phyloP scores from a whole-genome alignment of 2,797 vertebrate genomes.

The Psittacula derbiana region DNA sequence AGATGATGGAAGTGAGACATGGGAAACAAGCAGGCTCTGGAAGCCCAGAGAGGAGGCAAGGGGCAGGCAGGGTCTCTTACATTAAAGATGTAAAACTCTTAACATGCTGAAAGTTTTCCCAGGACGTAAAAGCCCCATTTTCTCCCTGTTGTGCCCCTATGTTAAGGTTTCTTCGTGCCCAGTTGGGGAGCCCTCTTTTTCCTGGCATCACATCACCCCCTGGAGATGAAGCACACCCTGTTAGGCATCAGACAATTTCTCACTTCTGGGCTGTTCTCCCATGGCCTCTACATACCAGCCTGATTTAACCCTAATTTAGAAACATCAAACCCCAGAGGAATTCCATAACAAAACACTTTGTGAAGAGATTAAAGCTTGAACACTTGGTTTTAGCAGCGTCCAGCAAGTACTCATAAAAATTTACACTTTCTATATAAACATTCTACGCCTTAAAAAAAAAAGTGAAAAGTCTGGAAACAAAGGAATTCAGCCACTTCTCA shows the following conservation, averaged over 20 bases:
- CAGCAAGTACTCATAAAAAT: slow-evolving; percentile 53
- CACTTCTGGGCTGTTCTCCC: slow-evolving; percentile 14
- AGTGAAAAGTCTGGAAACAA: slow-evolving; percentile 50
- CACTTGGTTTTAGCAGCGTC: slow-evolving; percentile 17
- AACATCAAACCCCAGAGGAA: slow-evolving; percentile 24
- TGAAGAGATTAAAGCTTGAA: slow-evolving; percentile 25
- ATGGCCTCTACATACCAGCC: background rate
- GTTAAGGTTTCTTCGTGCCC: background rate
- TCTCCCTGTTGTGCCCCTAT: background rate
- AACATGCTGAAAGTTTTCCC: background rate
- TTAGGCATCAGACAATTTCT: slow-evolving; percentile 19
- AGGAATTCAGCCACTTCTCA: slow-evolving; percentile 55
- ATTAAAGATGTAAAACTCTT: background rate
- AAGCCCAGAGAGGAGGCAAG: background rate
- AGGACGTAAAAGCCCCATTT: background rate
- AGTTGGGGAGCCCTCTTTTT: background rate
- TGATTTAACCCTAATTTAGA: slow-evolving; percentile 35
- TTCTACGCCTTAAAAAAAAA: slow-evolving; percentile 22
- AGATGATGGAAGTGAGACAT: background rate
- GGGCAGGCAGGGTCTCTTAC: background rate
- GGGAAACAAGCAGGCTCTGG: background rate
- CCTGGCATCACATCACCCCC: background rate
- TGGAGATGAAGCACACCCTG: background rate
- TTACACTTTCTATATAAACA: slow-evolving; percentile 57
- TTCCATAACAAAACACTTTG: slow-evolving; percentile 47